These are phyloP conservation scores for Oryzias melastigma DNA, from an alignment of 2,113 vertebrate genomes.

Conservation along the genomic window DNA sequence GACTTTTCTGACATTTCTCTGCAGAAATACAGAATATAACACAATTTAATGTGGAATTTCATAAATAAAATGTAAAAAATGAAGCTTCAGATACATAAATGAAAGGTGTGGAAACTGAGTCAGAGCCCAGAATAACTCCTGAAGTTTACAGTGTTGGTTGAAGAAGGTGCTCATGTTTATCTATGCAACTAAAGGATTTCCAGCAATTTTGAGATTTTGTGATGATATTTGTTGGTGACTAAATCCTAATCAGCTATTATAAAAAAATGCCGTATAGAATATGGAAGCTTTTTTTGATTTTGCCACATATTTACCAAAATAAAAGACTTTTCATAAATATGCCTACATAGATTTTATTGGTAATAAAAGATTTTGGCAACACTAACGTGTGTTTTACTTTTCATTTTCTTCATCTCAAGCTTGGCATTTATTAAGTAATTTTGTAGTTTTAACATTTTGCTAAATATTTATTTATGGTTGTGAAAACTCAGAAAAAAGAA, in stretches of 20 bases:
- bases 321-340: slow-evolving; percentile 65
- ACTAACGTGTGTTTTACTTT: no score
- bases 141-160: slow-evolving; percentile 51
- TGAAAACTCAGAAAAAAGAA: no score
- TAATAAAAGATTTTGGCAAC: not conserved
- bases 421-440: no score
- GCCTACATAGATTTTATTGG: not conserved
- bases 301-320: slow-evolving; percentile 66
- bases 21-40: no score
- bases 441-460: no score
- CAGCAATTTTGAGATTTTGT: slow-evolving; percentile 47
- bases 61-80: no score
- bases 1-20: no score
- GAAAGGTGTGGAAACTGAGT: not conserved
- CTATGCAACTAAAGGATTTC: slow-evolving; percentile 75
- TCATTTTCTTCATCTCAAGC: no score
- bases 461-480: no score
- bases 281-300: slow-evolving; percentile 51
- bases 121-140: slow-evolving; percentile 9
- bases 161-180: slow-evolving; percentile 71
- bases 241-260: slow-evolving; percentile 32
- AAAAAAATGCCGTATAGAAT: slow-evolving; percentile 42
- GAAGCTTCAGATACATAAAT: not conserved
- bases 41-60: no score
- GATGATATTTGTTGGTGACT: slow-evolving; percentile 42